Conservation (phyloP, 2,888 invertebrate species). For the Drosophila kokeensis region DNA sequence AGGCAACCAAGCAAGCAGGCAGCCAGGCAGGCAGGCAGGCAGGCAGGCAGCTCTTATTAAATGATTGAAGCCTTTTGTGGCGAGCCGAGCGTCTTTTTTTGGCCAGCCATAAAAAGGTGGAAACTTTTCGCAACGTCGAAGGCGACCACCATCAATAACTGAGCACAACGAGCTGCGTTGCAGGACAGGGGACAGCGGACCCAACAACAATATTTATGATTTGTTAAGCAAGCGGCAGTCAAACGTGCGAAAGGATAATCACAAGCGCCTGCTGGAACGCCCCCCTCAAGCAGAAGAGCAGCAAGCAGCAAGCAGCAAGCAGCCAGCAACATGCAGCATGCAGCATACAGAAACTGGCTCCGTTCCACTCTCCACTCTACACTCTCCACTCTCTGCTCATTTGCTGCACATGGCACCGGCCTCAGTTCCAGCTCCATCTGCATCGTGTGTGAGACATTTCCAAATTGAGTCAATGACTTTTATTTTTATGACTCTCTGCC, state of each 20-base stretch:
- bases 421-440: constrained; percentile 13
- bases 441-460: constrained; percentile 70
- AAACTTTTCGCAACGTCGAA: constrained; percentile 65
- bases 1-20: background rate
- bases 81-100: constrained; percentile 44
- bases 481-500: constrained; percentile 65
- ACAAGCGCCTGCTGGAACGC: constrained; percentile 78
- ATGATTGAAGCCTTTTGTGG: constrained; percentile 73
- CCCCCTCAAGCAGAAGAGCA: constrained; percentile 51
- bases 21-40: background rate
- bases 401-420: constrained; percentile 4
- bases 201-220: constrained; percentile 73
- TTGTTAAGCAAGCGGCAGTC: constrained; percentile 80
- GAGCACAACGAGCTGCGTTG: constrained; percentile 51
- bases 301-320: constrained; percentile 3
- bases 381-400: background rate
- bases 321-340: background rate
- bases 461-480: constrained; percentile 81
- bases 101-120: constrained; percentile 71
- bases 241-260: constrained; percentile 83
- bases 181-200: constrained; percentile 14
- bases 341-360: constrained; percentile 36
- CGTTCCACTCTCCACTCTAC: constrained; percentile 12
- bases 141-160: constrained; percentile 78
- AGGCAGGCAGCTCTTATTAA: constrained; percentile 74